Evolutionary conservation across 2,797 vertebrate species (phyloP), one percentile per base, ranked within the genome.

Genomic region (Hephaestus fuliginosus): DNA sequence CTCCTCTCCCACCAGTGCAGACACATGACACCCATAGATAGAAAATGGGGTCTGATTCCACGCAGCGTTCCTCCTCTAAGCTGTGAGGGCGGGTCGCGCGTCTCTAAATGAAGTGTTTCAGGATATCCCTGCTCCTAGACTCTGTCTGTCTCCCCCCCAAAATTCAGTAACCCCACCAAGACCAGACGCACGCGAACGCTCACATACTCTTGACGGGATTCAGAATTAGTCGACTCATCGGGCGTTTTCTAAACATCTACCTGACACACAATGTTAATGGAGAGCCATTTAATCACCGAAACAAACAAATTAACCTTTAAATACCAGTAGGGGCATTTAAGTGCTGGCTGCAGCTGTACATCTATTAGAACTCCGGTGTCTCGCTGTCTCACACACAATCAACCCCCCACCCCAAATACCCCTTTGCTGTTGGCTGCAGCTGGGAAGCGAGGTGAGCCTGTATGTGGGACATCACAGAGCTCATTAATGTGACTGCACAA

Each of bases 241-340:
- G 87, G 88, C 76, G 86, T 88, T 89, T 89, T 83, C 81, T 76
- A 74, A 91, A 87, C 73, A 82, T 80, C 18, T 75, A 49, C 77
- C 53, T 55, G 66, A 90, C 66, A 43, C 80, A 70, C 83, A 85
- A 85, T 83, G 80, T 83, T 89, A 93, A 92, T 79, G 79, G 86
- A 88, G 81, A 91, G 78, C 55, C 75, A 57, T 90, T 93, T 91
- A 92, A 92, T 93, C 88, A 84, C 83, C 90, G 85, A 91, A 91
- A 93, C 90, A 93, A 93, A 95, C 90, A 93, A 92, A 93, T 94
- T 89, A 93, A 95, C 93, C 91, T 95, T 94, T 94, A 92, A 94
- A 87, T 91, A 92, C 88, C 89, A 86, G 86, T 77, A 80, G 87
- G 87, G 83, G 81, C 80, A 53, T 88, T 87, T 80, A 79, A 88